Evolutionary conservation across 1,140 invertebrate species (phyloP), one percentile per base, ranked within the genome.

Genomic region (Araneus ventricosus): DNA sequence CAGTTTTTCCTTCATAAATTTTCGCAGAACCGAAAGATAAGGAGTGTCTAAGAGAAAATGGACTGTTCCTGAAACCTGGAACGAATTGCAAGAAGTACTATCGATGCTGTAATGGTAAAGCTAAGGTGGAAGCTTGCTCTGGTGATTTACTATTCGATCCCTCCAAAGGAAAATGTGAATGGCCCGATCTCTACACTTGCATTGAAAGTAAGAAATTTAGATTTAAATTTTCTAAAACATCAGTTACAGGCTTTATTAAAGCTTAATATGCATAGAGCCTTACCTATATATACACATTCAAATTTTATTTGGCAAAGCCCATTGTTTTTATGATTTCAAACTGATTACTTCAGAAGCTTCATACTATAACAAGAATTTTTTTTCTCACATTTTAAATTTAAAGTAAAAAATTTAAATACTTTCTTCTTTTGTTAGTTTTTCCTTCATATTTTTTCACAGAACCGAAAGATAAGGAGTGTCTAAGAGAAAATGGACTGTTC

Each of bases 41-140:
- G 52, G 79, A 88, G 57, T 93, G 92, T 17, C 75, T 41, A 2
- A 80, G 5, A 37, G 39, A 41, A 6, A 70, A 93, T 27, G 92
- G 92, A 10, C 4, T 41, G 0, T 93, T 89, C 5, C 45, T 84
- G 20, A 84, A 93, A 34, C 57, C 82, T 0, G 84, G 79, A 24
- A 88, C 57, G 1, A 24, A 67, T 3, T 93, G 92, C 79, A 59
- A 84, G 20, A 37, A 22, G 3, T 93, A 93, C 37, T 93, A 88
- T 30, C 2, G 67, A 0, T 93, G 92, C 39, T 70, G 79, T 20
- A 89, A 88, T 39, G 59, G 59, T 0, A 14, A 67, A 37, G 57
- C 92, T n/a, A 57, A 39, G 1, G 86, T 70, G 52, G 84, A 70
- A 22, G 67, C 8, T 5, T 93, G 92, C 22, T 7, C 57, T 0